These are phyloP conservation scores for Asobara japonica DNA, from an alignment of 1,140 invertebrate genomes.

Conservation along the genomic window DNA sequence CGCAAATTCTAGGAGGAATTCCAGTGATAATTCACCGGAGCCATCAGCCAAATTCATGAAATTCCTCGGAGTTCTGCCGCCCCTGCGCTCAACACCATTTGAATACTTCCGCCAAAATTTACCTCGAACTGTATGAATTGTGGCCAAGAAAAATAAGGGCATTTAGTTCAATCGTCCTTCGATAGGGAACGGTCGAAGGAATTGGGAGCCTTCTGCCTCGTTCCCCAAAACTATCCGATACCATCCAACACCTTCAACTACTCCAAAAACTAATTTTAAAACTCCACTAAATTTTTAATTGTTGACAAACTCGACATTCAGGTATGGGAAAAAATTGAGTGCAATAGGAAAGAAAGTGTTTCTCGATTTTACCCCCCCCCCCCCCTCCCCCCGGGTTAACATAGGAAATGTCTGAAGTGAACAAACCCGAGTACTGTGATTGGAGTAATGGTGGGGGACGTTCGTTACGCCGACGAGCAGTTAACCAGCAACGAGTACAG, in stretches of 20 bases:
- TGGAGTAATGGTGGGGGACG: constrained; percentile 29
- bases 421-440: constrained; percentile 28
- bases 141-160: background rate
- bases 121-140: background rate
- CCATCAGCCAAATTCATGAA: background rate
- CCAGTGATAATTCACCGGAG: background rate
- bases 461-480: constrained; percentile 19
- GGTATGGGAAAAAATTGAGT: background rate
- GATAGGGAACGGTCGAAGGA: background rate
- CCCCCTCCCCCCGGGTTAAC: background rate
- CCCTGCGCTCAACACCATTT: background rate
- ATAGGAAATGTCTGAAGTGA: constrained; percentile 22
- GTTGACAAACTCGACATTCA: background rate
- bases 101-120: background rate
- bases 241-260: too few species aligned
- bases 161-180: background rate
- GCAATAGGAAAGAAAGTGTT: constrained; percentile 15
- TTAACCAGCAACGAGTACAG: constrained; percentile 22
- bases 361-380: too few species aligned
- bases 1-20: background rate
- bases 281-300: too few species aligned
- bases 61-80: background rate
- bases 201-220: background rate
- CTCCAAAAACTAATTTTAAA: too few species aligned
- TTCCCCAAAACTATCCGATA: too few species aligned